Evolutionary conservation across 2,888 invertebrate species (phyloP).

Genomic region (Tolmerus cingulatus): DNA sequence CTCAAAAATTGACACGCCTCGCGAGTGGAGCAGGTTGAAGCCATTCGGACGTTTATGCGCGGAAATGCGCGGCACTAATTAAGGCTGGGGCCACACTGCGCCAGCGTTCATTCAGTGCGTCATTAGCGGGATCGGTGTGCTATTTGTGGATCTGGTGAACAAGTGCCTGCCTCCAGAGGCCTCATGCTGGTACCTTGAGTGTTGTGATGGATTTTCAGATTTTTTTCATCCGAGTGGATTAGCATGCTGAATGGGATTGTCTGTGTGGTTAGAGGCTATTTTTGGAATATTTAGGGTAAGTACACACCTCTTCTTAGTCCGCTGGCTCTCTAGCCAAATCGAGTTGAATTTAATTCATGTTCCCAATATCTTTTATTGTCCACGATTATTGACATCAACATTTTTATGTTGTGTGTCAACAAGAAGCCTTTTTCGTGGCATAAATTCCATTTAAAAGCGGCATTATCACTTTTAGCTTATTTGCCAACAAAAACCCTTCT

Average conservation of each 20-base stretch:
- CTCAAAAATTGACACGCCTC: neutral
- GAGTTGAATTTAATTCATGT: neutral
- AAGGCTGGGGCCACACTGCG: neutral
- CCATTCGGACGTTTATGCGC: neutral
- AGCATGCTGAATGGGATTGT: constrained; percentile 32
- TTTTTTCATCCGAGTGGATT: constrained; percentile 28
- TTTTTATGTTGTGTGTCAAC: neutral
- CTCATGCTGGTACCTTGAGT: constrained; percentile 15
- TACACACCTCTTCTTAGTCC: neutral
- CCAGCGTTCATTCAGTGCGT: constrained; percentile 2
- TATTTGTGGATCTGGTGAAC: constrained; percentile 37
- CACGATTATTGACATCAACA: neutral
- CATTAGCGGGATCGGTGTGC: constrained; percentile 17
- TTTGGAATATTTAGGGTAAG: constrained; percentile 37
- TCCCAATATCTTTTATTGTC: neutral
- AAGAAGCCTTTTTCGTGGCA: neutral
- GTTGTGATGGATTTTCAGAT: constrained; percentile 13
- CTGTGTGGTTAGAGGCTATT: constrained; percentile 25
- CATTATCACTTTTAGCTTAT: neutral
- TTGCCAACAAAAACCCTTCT: neutral
- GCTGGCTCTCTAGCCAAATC: neutral
- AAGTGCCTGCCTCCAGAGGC: constrained; percentile 18
- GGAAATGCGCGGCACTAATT: constrained; percentile 18
- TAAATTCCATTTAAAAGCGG: too few species aligned
- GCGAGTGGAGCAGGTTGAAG: neutral